phyloP scores from a whole-genome alignment of 2,113 vertebrate species.

The Microcebus jonahi region DNA sequence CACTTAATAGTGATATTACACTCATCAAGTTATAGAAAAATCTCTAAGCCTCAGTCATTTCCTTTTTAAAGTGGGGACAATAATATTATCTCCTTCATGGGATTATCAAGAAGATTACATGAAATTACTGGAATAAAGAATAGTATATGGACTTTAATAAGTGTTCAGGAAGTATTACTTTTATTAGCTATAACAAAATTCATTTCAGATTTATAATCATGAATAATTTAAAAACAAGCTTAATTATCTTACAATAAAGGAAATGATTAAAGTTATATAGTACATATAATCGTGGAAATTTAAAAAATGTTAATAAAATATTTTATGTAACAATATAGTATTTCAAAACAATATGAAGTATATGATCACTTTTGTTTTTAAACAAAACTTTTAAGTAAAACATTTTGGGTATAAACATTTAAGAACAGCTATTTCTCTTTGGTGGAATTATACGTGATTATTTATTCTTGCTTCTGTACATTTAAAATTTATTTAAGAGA shows the following conservation, averaged over 20 bases:
- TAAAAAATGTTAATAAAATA: background rate
- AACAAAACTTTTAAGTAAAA: background rate
- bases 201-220: background rate
- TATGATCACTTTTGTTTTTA: background rate
- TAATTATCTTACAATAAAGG: background rate
- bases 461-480: background rate
- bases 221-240: background rate
- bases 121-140: conserved; percentile 18
- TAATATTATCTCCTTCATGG: background rate
- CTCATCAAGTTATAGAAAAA: background rate
- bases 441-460: background rate
- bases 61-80: background rate
- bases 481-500: background rate
- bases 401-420: background rate
- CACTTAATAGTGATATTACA: background rate
- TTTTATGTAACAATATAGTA: background rate
- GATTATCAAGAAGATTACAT: background rate
- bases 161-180: background rate
- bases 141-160: background rate
- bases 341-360: background rate
- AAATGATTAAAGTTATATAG: background rate
- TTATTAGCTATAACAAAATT: background rate
- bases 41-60: background rate
- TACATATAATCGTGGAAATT: background rate
- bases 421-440: background rate